Percentiles rank a stretch among this genome's conserved stretches.
phyloP scores from a whole-genome alignment of 2,113 vertebrate species.

The Pungitius pungitius region DNA sequence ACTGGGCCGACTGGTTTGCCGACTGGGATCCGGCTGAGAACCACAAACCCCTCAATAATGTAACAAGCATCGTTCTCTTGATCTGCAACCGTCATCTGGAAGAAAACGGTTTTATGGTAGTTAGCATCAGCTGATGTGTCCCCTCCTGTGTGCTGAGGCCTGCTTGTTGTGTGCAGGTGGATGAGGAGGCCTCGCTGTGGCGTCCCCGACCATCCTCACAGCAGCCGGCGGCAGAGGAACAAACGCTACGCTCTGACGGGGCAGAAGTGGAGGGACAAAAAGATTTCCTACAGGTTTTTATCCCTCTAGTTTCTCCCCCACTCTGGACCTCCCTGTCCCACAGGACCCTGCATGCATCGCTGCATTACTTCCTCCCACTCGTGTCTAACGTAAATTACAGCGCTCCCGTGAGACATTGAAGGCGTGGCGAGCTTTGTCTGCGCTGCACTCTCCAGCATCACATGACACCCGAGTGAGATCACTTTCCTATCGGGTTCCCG shows the following conservation, averaged over 20 bases:
- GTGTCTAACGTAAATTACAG: slow-evolving; percentile 59
- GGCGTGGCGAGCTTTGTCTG: slow-evolving; percentile 25
- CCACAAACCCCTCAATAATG: too few species aligned
- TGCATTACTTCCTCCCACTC: slow-evolving; percentile 30
- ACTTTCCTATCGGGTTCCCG: slow-evolving; percentile 33
- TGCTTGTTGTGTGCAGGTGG: slow-evolving; percentile 83
- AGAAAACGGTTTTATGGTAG: too few species aligned
- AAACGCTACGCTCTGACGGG: slow-evolving; percentile 98
- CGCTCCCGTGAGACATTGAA: slow-evolving; percentile 36
- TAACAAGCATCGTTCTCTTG: too few species aligned
- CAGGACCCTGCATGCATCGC: slow-evolving; percentile 44
- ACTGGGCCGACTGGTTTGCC: too few species aligned
- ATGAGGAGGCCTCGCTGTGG: slow-evolving; percentile 97
- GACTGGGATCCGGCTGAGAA: too few species aligned
- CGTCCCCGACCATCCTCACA: slow-evolving; percentile 92
- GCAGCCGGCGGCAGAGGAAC: slow-evolving; percentile 88
- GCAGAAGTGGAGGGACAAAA: slow-evolving; percentile 96
- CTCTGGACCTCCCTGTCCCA: slow-evolving; percentile 26
- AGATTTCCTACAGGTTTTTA: slow-evolving; percentile 94
- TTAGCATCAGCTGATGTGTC: too few species aligned
- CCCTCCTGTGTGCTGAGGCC: background rate
- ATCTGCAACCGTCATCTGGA: too few species aligned
- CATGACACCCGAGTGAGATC: slow-evolving; percentile 39
- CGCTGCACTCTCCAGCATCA: slow-evolving; percentile 31
- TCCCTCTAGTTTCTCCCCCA: background rate